Evolutionary conservation across 2,888 invertebrate genomes (phyloP).

Genomic region (Philereme transversata): DNA sequence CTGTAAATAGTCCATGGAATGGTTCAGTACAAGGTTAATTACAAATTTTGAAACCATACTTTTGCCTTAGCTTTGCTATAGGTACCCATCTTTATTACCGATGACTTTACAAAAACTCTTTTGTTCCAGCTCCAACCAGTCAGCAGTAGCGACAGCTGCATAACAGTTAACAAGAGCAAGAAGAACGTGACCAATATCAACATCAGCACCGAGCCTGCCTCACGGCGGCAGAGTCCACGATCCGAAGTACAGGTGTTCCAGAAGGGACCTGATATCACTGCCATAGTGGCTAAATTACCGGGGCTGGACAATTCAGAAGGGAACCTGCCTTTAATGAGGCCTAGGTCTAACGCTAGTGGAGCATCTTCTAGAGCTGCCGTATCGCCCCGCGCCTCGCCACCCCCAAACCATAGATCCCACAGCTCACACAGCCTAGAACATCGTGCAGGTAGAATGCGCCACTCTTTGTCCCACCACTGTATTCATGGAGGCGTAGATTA

Average conservation of each 20-base stretch:
- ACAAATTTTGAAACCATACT: no score
- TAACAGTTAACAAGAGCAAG: slow-evolving; percentile 83
- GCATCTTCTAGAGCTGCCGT: slow-evolving; percentile 80
- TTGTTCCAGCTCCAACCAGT: slow-evolving; percentile 64
- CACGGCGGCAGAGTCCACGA: slow-evolving; percentile 71
- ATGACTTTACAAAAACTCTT: no score
- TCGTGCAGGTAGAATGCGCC: slow-evolving; percentile 68
- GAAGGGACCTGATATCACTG: slow-evolving; percentile 91
- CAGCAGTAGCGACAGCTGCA: slow-evolving; percentile 74
- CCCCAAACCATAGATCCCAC: slow-evolving; percentile 63
- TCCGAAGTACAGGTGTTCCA: slow-evolving; percentile 88
- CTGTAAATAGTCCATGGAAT: no score
- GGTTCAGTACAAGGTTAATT: no score
- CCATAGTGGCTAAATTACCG: slow-evolving; percentile 87
- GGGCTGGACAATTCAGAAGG: slow-evolving; percentile 78
- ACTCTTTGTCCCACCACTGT: slow-evolving; percentile 77
- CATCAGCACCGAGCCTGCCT: slow-evolving; percentile 84
- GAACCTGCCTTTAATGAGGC: slow-evolving; percentile 76
- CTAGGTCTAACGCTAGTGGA: slow-evolving; percentile 82
- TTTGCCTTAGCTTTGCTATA: not conserved
- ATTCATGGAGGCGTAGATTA: slow-evolving; percentile 78
- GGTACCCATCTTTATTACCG: no score
- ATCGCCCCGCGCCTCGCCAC: slow-evolving; percentile 64
- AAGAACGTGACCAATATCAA: slow-evolving; percentile 89
- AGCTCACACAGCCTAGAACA: slow-evolving; percentile 79